Conservation (phyloP, 2,888 invertebrate genomes). For the Melanargia galathea region DNA sequence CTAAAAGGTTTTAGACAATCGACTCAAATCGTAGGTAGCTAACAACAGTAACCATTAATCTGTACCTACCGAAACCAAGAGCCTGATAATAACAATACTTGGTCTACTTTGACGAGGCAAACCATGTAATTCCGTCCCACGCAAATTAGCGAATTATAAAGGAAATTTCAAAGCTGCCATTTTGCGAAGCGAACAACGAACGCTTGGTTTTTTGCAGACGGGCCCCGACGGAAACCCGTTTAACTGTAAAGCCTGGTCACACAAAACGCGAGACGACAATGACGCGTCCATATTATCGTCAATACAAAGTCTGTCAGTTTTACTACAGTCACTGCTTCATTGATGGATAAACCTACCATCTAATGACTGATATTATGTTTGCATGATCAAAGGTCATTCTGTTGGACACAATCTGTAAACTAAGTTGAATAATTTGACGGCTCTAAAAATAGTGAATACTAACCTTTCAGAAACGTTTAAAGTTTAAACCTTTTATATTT, state of each 20-base stretch:
- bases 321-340: too few relatives aligned
- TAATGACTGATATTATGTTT: too few relatives aligned
- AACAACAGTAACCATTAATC: conserved; percentile 2
- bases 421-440: too few relatives aligned
- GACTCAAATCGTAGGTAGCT: conserved; percentile 18
- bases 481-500: too few relatives aligned
- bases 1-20: background rate
- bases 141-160: conserved; percentile 40
- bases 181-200: conserved; percentile 40
- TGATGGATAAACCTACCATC: too few relatives aligned
- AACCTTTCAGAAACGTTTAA: too few relatives aligned
- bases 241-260: conserved; percentile 21
- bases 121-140: conserved; percentile 40
- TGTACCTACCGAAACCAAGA: background rate
- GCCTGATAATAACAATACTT: conserved; percentile 25
- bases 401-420: too few relatives aligned
- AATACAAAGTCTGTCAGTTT: too few relatives aligned
- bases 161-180: conserved; percentile 44
- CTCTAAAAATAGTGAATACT: too few relatives aligned
- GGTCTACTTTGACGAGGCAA: conserved; percentile 40
- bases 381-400: too few relatives aligned
- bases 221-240: conserved; percentile 41
- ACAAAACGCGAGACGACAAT: background rate
- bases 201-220: conserved; percentile 39
- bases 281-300: too few relatives aligned